phyloP scores from a whole-genome alignment of 92 coral and sea anemone genomes.

The Paramuricea clavata region DNA sequence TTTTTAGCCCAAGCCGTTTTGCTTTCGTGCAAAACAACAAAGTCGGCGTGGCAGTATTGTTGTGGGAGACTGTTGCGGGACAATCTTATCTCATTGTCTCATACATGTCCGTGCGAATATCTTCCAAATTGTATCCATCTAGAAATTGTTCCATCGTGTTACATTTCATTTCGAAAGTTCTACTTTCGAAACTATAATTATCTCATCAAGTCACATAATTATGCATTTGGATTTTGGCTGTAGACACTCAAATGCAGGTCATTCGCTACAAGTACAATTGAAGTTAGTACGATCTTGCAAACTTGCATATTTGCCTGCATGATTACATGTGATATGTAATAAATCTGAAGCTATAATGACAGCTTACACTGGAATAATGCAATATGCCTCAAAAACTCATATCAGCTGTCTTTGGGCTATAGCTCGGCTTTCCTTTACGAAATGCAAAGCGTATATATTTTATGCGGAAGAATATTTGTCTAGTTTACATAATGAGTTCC shows the following conservation, averaged over 20 bases:
- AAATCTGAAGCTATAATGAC: too few relatives aligned
- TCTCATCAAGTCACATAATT: neutral
- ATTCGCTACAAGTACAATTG: too few relatives aligned
- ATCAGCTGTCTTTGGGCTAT: too few relatives aligned
- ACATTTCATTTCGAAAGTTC: too few relatives aligned
- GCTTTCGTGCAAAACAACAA: conserved; percentile 31
- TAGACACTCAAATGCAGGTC: neutral
- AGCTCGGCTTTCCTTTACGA: too few relatives aligned
- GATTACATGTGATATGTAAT: neutral
- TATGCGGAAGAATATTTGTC: too few relatives aligned
- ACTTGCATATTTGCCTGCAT: neutral
- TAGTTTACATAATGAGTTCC: neutral
- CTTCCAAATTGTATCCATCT: neutral
- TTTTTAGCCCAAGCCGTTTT: conserved; percentile 24
- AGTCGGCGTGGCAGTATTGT: neutral
- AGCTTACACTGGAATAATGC: too few relatives aligned
- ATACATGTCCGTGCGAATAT: conserved; percentile 2
- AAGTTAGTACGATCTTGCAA: too few relatives aligned
- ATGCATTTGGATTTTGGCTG: neutral
- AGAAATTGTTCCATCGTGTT: neutral
- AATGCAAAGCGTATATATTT: too few relatives aligned
- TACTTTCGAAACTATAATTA: neutral
- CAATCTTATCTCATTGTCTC: neutral
- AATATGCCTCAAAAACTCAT: too few relatives aligned
- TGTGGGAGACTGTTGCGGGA: neutral